Conservation (phyloP, 2,797 vertebrate species). For the Sciurus vulgaris region DNA sequence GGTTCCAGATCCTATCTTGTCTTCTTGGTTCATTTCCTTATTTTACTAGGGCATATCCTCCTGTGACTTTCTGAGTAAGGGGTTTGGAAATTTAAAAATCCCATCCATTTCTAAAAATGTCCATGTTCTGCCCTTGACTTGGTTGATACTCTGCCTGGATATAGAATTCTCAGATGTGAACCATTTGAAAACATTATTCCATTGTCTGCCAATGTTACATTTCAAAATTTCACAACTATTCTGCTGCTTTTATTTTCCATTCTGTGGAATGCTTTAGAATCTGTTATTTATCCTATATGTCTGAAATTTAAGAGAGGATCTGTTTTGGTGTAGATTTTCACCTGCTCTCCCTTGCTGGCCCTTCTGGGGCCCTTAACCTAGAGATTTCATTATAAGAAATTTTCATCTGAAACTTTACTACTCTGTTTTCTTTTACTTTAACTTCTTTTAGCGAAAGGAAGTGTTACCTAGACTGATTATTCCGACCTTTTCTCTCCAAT, state of each 20-base stretch:
- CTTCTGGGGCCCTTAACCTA: not conserved
- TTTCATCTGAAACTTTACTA: not conserved
- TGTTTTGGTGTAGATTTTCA: not conserved
- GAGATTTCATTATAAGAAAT: conserved; percentile 1
- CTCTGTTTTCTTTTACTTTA: not conserved
- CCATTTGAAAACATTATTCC: not conserved
- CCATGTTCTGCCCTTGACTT: not conserved
- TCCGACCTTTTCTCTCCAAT: not conserved
- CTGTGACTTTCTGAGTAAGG: conserved; percentile 4
- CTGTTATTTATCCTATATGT: not conserved
- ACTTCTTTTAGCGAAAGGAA: not conserved
- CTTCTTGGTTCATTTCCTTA: not conserved
- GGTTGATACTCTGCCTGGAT: conserved; percentile 14
- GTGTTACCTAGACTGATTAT: not conserved
- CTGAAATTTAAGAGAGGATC: not conserved
- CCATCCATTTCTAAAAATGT: not conserved
- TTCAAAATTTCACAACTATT: not conserved
- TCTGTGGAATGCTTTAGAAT: not conserved
- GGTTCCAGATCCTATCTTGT: not conserved
- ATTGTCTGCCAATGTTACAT: not conserved
- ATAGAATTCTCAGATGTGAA: conserved; percentile 21
- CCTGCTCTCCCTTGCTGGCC: too few relatives aligned
- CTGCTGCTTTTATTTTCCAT: not conserved
- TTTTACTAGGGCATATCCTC: not conserved
- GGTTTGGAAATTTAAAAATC: not conserved